phyloP scores from a whole-genome alignment of 2,797 vertebrate species.

The Sebastes variabilis region DNA sequence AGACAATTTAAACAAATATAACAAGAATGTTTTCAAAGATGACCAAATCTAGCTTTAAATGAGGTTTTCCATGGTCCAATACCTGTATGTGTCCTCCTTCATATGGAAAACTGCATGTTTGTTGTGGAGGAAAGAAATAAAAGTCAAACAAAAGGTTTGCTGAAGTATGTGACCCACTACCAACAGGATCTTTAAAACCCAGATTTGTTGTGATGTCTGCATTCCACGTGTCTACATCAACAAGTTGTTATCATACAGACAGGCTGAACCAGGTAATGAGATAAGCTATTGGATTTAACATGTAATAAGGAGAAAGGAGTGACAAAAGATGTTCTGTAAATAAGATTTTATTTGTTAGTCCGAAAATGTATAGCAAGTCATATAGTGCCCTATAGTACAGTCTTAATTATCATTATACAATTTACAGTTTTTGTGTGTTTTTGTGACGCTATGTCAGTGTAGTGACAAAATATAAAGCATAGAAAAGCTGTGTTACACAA shows the following conservation, averaged over 20 bases:
- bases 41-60: neutral
- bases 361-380: conserved; percentile 89
- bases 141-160: conserved; percentile 14
- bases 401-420: conserved; percentile 89
- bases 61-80: neutral
- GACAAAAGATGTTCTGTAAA: conserved; percentile 85
- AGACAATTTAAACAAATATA: too few species aligned
- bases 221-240: conserved; percentile 3
- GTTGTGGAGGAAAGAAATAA: neutral
- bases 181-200: neutral
- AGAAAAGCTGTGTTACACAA: conserved; percentile 90
- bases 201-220: conserved; percentile 18
- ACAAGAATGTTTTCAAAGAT: neutral
- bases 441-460: conserved; percentile 69
- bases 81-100: neutral
- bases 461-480: conserved; percentile 89
- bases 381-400: conserved; percentile 86
- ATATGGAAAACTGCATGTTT: neutral
- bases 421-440: conserved; percentile 86
- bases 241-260: conserved; percentile 3
- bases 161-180: neutral
- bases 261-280: neutral
- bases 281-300: conserved; percentile 2
- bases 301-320: conserved; percentile 17
- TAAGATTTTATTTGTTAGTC: conserved; percentile 91